A percentile compares a stretch with the other conserved stretches of the same genome.
phyloP scores from a whole-genome alignment of 1,140 invertebrate species.

The Drosophila albomicans region DNA sequence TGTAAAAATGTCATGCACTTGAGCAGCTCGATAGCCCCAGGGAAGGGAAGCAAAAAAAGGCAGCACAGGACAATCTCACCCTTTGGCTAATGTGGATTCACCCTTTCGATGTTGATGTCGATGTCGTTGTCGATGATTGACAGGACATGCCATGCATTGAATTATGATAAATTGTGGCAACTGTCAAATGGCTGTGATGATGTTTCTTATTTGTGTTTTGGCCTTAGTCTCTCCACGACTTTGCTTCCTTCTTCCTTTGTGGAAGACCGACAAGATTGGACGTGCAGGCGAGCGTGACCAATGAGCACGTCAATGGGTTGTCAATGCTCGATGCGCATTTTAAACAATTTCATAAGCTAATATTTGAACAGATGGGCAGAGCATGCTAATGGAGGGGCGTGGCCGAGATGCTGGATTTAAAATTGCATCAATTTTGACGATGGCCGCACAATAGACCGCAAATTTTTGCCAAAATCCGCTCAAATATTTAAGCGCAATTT shows the following conservation, averaged over 20 bases:
- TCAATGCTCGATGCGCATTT: conserved; percentile 54
- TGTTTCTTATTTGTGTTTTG: conserved; percentile 44
- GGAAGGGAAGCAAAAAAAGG: too few relatives aligned
- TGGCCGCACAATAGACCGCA: conserved; percentile 61
- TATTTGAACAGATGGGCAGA: conserved; percentile 74
- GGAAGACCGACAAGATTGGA: background rate
- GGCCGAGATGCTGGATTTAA: conserved; percentile 51
- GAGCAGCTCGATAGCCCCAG: background rate
- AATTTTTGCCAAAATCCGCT: conserved; percentile 57
- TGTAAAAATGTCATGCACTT: conserved; percentile 68
- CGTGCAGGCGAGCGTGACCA: conserved; percentile 62
- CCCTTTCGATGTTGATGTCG: conserved; percentile 48
- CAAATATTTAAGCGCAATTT: conserved; percentile 68
- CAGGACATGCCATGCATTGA: conserved; percentile 81
- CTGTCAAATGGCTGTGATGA: conserved; percentile 71
- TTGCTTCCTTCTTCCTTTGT: background rate
- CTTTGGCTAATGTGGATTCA: conserved; percentile 64
- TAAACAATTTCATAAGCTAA: conserved; percentile 80
- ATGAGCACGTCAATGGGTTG: conserved; percentile 51
- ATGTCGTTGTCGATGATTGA: conserved; percentile 66
- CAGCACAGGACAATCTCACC: background rate
- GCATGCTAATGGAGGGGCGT: conserved; percentile 28
- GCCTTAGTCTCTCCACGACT: background rate
- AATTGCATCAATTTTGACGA: conserved; percentile 61
- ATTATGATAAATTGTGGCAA: conserved; percentile 84